phyloP scores from a whole-genome alignment of 2,888 invertebrate genomes.

The Mimachlamys varia region DNA sequence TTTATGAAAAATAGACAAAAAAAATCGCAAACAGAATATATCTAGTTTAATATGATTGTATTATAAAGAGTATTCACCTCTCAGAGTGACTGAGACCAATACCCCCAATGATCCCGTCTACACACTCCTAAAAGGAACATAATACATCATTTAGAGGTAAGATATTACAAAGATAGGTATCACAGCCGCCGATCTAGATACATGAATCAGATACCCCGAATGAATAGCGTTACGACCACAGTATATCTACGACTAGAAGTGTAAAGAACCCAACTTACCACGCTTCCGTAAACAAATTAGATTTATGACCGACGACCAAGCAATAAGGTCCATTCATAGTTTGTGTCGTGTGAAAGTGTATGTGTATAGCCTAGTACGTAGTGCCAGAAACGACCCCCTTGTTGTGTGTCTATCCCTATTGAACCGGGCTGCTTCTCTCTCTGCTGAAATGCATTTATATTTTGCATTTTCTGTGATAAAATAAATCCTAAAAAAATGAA shows the following conservation, averaged over 20 bases:
- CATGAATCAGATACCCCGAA: neutral
- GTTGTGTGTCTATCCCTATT: neutral
- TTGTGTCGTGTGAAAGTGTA: neutral
- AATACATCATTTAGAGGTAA: neutral
- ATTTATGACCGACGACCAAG: neutral
- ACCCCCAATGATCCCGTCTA: neutral
- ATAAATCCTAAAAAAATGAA: too few species aligned
- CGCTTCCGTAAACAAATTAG: constrained; percentile 27
- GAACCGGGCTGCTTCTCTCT: neutral
- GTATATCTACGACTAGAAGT: neutral
- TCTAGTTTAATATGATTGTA: too few species aligned
- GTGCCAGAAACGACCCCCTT: neutral
- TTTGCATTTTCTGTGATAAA: too few species aligned
- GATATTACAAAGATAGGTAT: neutral
- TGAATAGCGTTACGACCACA: neutral
- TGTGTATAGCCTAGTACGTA: neutral
- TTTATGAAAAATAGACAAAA: too few species aligned
- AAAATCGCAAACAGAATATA: too few species aligned
- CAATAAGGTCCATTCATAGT: neutral
- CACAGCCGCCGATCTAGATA: neutral
- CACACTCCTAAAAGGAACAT: neutral
- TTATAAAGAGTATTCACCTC: too few species aligned
- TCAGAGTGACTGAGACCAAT: neutral
- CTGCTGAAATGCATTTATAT: neutral
- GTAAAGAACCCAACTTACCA: neutral